phyloP scores from a whole-genome alignment of 2,113 vertebrate species.

The Jaculus jaculus region DNA sequence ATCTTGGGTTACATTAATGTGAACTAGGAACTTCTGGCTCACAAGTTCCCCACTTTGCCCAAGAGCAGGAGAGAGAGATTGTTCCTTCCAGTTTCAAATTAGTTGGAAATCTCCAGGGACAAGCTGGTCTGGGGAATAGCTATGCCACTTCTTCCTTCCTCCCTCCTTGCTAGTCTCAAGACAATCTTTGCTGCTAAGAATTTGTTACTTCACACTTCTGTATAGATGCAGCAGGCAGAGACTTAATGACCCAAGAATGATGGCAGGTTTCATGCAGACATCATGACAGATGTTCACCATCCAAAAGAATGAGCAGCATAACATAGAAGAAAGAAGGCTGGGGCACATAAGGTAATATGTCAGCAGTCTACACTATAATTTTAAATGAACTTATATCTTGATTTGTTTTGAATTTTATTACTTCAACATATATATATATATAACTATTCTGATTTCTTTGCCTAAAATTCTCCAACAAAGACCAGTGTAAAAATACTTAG shows the following conservation, averaged over 20 bases:
- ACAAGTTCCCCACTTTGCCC: not conserved
- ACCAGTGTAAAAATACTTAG: slow-evolving; percentile 38
- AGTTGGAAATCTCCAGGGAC: not conserved
- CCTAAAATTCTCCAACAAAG: slow-evolving; percentile 10
- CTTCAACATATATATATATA: not conserved
- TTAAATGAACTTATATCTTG: not conserved
- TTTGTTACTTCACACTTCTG: not conserved
- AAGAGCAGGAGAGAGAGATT: not conserved
- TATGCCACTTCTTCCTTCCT: not conserved
- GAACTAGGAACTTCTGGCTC: not conserved
- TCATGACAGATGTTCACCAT: not conserved
- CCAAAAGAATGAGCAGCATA: not conserved
- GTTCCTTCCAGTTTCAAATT: not conserved
- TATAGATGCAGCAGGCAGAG: not conserved
- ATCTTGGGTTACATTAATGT: not conserved
- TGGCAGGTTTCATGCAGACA: not conserved
- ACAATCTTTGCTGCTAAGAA: not conserved
- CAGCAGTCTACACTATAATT: not conserved
- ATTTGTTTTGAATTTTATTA: not conserved
- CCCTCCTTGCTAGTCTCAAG: not conserved
- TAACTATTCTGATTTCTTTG: slow-evolving; percentile 2
- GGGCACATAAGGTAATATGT: not conserved
- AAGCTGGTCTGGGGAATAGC: not conserved
- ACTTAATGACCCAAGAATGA: not conserved
- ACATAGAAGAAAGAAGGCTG: not conserved